Conservation (phyloP, 2,113 vertebrate genomes). For the Anolis sagrei region DNA sequence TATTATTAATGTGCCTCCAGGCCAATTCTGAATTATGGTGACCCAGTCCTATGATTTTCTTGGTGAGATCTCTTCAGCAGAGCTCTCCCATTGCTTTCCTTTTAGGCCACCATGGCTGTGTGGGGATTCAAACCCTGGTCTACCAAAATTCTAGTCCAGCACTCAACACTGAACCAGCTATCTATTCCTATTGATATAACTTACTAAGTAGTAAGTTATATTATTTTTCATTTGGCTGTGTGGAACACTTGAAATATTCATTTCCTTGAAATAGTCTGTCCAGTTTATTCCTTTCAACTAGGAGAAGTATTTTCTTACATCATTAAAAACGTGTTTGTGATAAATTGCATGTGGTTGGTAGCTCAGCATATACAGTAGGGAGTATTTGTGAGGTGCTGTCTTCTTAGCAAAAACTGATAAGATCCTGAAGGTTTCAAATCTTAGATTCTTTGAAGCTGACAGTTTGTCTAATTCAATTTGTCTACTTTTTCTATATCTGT, state of each 20-base stretch:
- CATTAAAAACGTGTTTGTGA: constrained; percentile 11
- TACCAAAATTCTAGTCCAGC: no score
- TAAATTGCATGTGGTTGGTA: constrained; percentile 25
- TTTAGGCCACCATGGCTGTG: no score
- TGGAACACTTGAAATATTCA: neutral
- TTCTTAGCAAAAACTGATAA: constrained; percentile 46
- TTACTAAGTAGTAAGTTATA: neutral
- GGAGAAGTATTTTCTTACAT: neutral
- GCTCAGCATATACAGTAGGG: neutral
- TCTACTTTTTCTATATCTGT: constrained; percentile 37
- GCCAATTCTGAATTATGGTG: no score
- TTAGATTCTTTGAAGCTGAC: constrained; percentile 43
- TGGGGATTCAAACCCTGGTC: no score
- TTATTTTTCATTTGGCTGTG: neutral
- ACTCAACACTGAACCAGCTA: no score
- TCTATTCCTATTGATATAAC: no score
- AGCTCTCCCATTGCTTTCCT: no score
- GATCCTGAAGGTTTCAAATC: constrained; percentile 30
- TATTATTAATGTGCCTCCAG: no score
- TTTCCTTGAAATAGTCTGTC: neutral
- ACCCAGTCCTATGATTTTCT: no score
- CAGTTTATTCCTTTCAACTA: neutral
- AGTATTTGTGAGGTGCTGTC: constrained; percentile 46
- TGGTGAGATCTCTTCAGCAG: no score
- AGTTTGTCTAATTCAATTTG: constrained; percentile 37